Evolutionary conservation across 30 jellyfish, hydroid and myxozoan species (phyloP), one percentile per base, ranked within the genome.

Genomic region (Haliclystus octoradiatus): DNA sequence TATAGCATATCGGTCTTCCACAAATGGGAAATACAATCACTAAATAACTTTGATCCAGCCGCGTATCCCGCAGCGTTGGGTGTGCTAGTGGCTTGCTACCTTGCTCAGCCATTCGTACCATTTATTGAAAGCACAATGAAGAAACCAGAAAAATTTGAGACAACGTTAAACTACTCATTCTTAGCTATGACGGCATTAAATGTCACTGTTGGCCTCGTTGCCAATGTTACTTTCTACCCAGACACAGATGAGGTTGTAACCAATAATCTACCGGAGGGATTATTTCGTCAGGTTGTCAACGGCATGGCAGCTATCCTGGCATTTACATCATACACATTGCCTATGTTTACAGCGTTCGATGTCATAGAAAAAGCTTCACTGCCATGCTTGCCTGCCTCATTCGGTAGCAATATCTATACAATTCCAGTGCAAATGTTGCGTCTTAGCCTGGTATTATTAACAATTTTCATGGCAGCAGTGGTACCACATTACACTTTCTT

Each of bases 51-150:
- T 52, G 95, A 89, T 26, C 77, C 94, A 26, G 51, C 63, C 34
- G 94, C 69, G 31, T 81, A 78, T 33, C 98, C 98, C 0, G 95
- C 94, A 0, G 93, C 95, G 0, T 63, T 89, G 0, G 95, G 92
- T 1, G 79, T 89, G 40, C 77, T 89, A 23, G 95, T 89, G 19
- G 78, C 95, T 19, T 81, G 95, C 52, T 76, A 89, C 52, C 69
- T 81, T 49, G 94, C 98, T 2, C 98, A 89, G 73, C 95, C 98
- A 52, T 89, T 81, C 31, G 95, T 89, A 2, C 94, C 98, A 28
- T 81, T 77, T 49, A 89, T 89, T 7, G 95, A 82, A 32, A 75
- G 94, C 68, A 81, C 94, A 31, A 89, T 89, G 98, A 77, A 77
- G 63, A 66, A 67, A 32, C 98, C 98, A 14, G 94, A 89, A 60